A percentile compares a stretch with the other conserved stretches of the same genome.
Conservation (phyloP, 2,888 invertebrate species). For the Beris chalybata region DNA sequence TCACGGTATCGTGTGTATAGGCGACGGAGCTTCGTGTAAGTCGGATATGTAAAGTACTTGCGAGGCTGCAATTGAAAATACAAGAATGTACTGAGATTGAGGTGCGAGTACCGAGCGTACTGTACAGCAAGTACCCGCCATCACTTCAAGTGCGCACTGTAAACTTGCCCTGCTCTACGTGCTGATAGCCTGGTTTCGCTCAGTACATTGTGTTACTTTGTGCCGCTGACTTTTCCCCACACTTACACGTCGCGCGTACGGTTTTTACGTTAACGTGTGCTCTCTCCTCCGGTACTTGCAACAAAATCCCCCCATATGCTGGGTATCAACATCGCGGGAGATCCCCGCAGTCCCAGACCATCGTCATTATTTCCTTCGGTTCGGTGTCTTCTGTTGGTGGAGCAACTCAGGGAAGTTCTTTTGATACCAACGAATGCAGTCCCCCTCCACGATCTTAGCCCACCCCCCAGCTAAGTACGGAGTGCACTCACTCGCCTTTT, state of each 20-base stretch:
- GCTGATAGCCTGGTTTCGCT: constrained; percentile 55
- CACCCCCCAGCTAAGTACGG: neutral
- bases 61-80: too few relatives aligned
- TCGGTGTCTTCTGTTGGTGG: too few relatives aligned
- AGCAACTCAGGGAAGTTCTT: neutral
- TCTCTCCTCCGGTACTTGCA: neutral
- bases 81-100: too few relatives aligned
- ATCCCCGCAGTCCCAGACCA: too few relatives aligned
- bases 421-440: neutral
- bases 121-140: constrained; percentile 18
- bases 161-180: constrained; percentile 39
- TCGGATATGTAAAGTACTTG: too few relatives aligned
- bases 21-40: too few relatives aligned
- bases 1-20: too few relatives aligned
- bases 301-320: neutral
- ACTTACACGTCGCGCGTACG: constrained; percentile 22
- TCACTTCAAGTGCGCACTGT: constrained; percentile 29
- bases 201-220: constrained; percentile 53
- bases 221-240: constrained; percentile 35
- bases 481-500: constrained; percentile 7
- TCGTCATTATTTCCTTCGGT: too few relatives aligned
- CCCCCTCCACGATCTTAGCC: neutral
- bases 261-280: constrained; percentile 9
- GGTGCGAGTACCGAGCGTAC: constrained; percentile 17
- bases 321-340: neutral